Percentiles rank a stretch among this genome's conserved stretches.
Conservation (phyloP, 2,113 vertebrate genomes). For the Silurus meridionalis region DNA sequence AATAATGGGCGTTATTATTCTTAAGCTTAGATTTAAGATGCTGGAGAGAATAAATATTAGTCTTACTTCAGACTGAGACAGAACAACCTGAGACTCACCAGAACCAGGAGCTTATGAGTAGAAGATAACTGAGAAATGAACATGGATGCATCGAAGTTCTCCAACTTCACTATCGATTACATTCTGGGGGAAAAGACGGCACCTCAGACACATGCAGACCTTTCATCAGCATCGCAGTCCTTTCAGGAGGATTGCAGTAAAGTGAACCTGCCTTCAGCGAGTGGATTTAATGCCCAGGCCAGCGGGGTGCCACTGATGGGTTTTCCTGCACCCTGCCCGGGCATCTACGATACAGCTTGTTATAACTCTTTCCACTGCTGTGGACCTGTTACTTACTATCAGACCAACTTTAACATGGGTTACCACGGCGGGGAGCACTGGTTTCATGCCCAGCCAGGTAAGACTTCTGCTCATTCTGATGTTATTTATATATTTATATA, state of each 20-base stretch:
- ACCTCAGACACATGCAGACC: conserved; percentile 10
- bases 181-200: conserved; percentile 62
- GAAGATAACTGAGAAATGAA: conserved; percentile 5
- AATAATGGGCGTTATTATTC: conserved; percentile 44
- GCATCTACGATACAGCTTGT: conserved; percentile 19
- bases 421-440: conserved; percentile 28
- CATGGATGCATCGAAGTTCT: conserved; percentile 52
- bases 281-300: conserved; percentile 41
- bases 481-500: neutral
- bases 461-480: neutral
- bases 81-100: conserved; percentile 28
- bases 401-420: conserved; percentile 32
- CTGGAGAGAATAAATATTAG: conserved; percentile 39
- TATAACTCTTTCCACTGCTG: conserved; percentile 34
- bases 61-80: conserved; percentile 8
- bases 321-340: conserved; percentile 28
- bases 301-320: conserved; percentile 25
- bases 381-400: conserved; percentile 41
- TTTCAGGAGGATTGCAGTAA: neutral
- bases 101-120: neutral
- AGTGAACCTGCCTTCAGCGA: conserved; percentile 1
- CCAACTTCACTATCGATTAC: conserved; percentile 70
- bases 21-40: conserved; percentile 16
- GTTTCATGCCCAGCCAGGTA: conserved; percentile 40
- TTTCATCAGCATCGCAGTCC: conserved; percentile 10